Evolutionary conservation across 2,888 invertebrate species (phyloP), one percentile per base, ranked within the genome.

Genomic region (Pammene fasciana): DNA sequence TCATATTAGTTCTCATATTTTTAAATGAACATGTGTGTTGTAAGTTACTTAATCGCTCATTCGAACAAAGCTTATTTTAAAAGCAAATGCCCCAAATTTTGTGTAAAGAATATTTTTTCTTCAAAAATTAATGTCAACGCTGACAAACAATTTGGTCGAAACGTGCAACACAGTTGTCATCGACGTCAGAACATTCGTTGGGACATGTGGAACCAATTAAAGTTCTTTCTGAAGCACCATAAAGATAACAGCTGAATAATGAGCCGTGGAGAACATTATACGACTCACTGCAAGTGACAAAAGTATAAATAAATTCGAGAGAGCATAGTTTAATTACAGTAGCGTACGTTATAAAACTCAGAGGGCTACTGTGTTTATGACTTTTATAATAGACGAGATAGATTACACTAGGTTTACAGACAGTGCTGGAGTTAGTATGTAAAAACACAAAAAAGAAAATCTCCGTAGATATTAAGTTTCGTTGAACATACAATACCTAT

Each of bases 121-220:
- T 11, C 48, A 55, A 65, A 67, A 55, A 68, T 43, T 60, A 48
- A 70, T 65, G 55, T 60, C 48, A 45, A 38, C 46, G 60, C 26
- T 70, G 70, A 70, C 70, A 70, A 60, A 67, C 59, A 67, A 70
- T 70, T 65, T 48, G 36, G 61, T 62, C 83, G 85, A 86, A 83
- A 83, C 80, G 83, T 85, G 74, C 74, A 76, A 79, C 75, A 79
- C 80, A 80, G 77, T 78, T 84, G 86, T 84, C 86, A 84, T 83
- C 87, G 84, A 80, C 72, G 78, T 74, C 75, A 78, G 80, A 79
- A 80, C 84, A 84, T 84, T 82, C 78, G 79, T 85, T 79, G 76
- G 76, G 86, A 88, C 90, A 90, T 90, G 88, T 90, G 90, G 88
- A 82, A 87, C 85, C 90, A 90, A 90, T 90, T 90, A 90, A 85